These are phyloP conservation scores for Lasioglossum pauxillum DNA, from an alignment of 2,888 invertebrate species.

Conservation along the genomic window DNA sequence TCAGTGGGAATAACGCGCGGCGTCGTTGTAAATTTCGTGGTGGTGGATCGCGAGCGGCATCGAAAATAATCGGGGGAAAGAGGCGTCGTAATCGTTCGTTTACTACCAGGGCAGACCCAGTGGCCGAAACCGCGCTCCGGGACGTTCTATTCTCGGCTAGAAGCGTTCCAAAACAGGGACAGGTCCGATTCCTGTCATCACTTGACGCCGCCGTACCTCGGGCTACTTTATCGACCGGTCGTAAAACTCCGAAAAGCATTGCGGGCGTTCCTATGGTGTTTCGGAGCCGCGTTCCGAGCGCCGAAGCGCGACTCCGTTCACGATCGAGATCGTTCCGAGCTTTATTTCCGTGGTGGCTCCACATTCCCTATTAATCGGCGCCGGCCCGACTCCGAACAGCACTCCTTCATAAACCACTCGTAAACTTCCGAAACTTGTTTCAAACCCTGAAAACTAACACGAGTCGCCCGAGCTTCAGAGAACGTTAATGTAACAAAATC, in stretches of 20 bases:
- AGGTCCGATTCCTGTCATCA: slow-evolving; percentile 65
- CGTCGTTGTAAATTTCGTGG: neutral
- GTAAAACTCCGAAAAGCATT: slow-evolving; percentile 35
- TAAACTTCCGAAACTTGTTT: slow-evolving; percentile 7
- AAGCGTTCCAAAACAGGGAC: slow-evolving; percentile 57
- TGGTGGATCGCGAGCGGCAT: neutral
- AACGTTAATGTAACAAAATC: neutral
- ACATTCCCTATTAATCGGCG: neutral
- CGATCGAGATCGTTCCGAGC: neutral
- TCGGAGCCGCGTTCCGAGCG: slow-evolving; percentile 9
- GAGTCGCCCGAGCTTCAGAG: neutral
- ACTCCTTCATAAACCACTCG: slow-evolving; percentile 4
- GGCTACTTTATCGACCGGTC: slow-evolving; percentile 46
- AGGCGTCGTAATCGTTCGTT: slow-evolving; percentile 2
- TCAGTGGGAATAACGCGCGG: neutral
- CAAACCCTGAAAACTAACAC: neutral
- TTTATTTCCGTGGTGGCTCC: slow-evolving; percentile 19
- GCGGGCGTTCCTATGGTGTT: slow-evolving; percentile 17
- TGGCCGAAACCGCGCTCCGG: slow-evolving; percentile 25
- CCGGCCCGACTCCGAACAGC: no score
- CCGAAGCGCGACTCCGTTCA: neutral
- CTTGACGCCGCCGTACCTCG: slow-evolving; percentile 28
- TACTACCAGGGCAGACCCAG: slow-evolving; percentile 12
- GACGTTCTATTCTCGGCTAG: slow-evolving; percentile 58
- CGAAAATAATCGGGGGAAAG: slow-evolving; percentile 15